Conservation (phyloP, 2,888 invertebrate genomes). For the Eupithecia vulgata region DNA sequence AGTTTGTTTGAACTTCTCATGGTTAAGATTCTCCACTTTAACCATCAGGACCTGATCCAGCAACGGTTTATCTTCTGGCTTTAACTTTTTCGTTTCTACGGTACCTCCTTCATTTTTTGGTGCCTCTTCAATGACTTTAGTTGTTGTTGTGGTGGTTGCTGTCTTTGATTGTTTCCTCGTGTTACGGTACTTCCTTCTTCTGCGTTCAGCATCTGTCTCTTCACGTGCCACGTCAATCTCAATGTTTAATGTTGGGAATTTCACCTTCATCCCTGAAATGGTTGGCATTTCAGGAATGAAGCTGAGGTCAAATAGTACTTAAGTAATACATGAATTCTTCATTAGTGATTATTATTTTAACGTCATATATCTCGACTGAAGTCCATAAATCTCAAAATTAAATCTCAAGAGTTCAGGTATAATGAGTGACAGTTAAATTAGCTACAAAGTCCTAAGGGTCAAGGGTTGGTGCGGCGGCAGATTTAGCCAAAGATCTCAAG, state of each 20-base stretch:
- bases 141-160: slow-evolving; percentile 29
- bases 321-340: neutral
- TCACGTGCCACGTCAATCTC: slow-evolving; percentile 92
- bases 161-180: slow-evolving; percentile 57
- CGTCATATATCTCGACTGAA: neutral
- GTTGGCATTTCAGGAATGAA: slow-evolving; percentile 75
- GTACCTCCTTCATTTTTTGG: slow-evolving; percentile 43
- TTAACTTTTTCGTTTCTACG: slow-evolving; percentile 44
- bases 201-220: slow-evolving; percentile 86
- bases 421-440: too few species aligned
- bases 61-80: slow-evolving; percentile 46
- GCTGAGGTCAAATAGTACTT: slow-evolving; percentile 44
- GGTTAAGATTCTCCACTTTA: slow-evolving; percentile 95
- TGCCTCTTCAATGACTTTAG: slow-evolving; percentile 25
- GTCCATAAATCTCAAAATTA: neutral
- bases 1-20: slow-evolving; percentile 94
- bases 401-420: too few species aligned
- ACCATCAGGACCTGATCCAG: slow-evolving; percentile 90
- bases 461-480: too few species aligned
- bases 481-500: too few species aligned
- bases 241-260: slow-evolving; percentile 92
- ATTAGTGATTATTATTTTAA: neutral
- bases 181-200: slow-evolving; percentile 79
- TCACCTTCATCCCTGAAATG: slow-evolving; percentile 88
- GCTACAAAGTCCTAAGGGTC: too few species aligned